These are phyloP conservation scores for Apoda limacodes DNA, from an alignment of 2,888 invertebrate genomes.

Conservation along the genomic window DNA sequence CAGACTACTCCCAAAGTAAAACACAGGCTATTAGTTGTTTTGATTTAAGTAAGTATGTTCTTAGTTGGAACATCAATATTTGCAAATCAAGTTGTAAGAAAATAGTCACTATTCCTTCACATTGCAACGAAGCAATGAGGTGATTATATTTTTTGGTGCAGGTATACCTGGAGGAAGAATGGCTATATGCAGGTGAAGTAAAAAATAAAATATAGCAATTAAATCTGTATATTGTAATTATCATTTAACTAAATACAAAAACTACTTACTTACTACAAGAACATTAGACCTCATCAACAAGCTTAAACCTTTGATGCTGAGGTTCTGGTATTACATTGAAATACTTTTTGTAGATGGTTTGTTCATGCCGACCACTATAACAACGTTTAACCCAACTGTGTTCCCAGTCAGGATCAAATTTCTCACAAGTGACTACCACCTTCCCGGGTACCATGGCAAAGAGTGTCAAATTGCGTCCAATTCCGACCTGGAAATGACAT, in stretches of 20 bases:
- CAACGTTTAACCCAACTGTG: conserved; percentile 78
- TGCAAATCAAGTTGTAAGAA: no score
- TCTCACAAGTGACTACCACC: conserved; percentile 86
- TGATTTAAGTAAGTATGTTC: no score
- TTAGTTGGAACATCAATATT: no score
- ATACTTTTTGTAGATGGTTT: conserved; percentile 84
- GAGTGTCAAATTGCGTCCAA: conserved; percentile 82
- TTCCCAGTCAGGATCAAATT: conserved; percentile 81
- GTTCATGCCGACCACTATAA: conserved; percentile 73
- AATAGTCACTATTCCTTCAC: no score
- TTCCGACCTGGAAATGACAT: conserved; percentile 86
- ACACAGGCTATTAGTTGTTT: no score
- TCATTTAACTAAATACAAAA: conserved; percentile 10
- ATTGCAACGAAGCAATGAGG: no score
- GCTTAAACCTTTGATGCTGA: conserved; percentile 82
- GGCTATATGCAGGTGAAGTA: conserved; percentile 2
- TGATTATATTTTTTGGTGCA: no score
- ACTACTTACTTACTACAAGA: no score
- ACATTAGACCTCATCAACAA: conserved; percentile 78
- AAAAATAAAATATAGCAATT: background rate
- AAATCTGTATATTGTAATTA: conserved; percentile 4
- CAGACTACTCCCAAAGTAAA: no score
- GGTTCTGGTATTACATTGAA: conserved; percentile 84
- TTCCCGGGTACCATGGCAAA: conserved; percentile 84
- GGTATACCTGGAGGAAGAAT: no score